Evolutionary conservation across 2,888 invertebrate species (phyloP), one percentile per base, ranked within the genome.

Genomic region (Trichogramma evanescens): DNA sequence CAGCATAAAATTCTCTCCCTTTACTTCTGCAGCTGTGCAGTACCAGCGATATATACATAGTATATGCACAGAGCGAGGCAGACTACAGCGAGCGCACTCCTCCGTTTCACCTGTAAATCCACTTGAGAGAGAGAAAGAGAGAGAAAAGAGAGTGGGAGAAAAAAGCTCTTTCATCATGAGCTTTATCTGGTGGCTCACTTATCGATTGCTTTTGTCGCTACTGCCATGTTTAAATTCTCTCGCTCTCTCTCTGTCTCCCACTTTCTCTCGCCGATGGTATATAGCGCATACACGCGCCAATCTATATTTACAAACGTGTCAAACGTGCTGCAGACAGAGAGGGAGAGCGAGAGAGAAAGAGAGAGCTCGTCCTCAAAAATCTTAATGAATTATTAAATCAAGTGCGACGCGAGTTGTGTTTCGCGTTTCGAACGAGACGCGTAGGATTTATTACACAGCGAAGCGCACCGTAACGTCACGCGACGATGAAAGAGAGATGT

Each of bases 321-420:
- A n/a, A 50, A 54, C 50, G 49, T 50, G 5, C 43, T 45, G 50
- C 26, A 26, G 26, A 26, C 1, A 26, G 26, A 26, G 26, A 26
- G 26, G 26, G 26, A 26, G 26, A 26, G 13, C n/a, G n/a, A 13
- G 26, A 26, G 26, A 26, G 26, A 26, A 26, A 26, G 26, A 26
- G 26, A 26, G 26, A 26, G 26, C 46, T 41, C 54, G 56, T 40
- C 56, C 61, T 56, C 61, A 57, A 54, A 61, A 57, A 50, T 53
- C 60, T 53, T 60, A 56, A 60, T 56, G 60, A 53, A 60, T 56
- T 60, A 60, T 60, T 60, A 50, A 56, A 56, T 48, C 44, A 40
- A 26, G 5, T 2, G 38, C 10, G 26, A 26, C 26, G 26, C 26
- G 26, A 26, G 26, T 46, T 10, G 46, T 46, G 4, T 54, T 54